Evolutionary conservation across 2,888 invertebrate genomes (phyloP).

Genomic region (Tipula helvola): DNA sequence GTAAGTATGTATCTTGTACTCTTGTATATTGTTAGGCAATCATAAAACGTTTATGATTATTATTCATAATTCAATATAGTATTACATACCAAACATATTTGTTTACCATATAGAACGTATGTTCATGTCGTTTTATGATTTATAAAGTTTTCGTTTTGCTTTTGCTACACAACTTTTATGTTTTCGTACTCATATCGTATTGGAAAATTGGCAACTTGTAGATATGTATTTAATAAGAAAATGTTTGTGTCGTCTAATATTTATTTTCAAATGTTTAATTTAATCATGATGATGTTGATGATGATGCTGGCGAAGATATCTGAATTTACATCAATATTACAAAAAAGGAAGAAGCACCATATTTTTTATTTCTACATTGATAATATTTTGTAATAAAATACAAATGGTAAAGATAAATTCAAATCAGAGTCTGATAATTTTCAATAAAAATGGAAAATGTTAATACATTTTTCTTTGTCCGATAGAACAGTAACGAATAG

Average conservation of each 20-base stretch:
- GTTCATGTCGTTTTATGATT: neutral
- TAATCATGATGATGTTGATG: neutral
- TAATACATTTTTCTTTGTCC: too few species aligned
- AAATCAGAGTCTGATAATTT: neutral
- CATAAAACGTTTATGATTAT: neutral
- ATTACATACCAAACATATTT: neutral
- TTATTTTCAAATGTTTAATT: neutral
- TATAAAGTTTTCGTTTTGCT: neutral
- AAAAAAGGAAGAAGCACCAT: neutral
- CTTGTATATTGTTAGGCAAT: neutral
- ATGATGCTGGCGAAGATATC: neutral
- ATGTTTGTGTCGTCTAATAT: neutral
- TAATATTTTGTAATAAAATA: neutral
- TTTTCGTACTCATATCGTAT: neutral
- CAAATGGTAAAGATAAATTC: neutral
- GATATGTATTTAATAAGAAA: neutral
- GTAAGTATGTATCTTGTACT: neutral
- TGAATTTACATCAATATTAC: neutral
- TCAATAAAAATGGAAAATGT: neutral
- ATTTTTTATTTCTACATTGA: too few species aligned
- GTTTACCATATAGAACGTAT: neutral
- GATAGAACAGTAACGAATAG: too few species aligned
- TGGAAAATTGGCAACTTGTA: neutral
- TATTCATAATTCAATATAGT: neutral
- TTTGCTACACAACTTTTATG: neutral